Percentiles rank a stretch among this genome's conserved stretches.
Conservation (phyloP, 2,888 invertebrate species). For the Cephus sareptanus region DNA sequence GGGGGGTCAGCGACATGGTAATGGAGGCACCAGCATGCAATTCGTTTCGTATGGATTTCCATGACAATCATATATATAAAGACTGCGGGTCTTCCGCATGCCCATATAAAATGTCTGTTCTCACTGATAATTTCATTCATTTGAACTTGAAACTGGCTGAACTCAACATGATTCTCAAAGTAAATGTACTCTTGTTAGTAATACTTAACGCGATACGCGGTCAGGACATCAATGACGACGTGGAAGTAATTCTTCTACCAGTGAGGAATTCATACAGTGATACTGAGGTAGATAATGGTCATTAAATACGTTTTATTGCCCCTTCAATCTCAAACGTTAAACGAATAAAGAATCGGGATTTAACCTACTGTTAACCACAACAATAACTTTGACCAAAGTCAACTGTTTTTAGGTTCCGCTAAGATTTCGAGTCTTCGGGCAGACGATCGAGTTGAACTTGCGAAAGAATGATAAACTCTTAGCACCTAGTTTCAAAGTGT, state of each 20-base stretch:
- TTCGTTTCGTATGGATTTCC: slow-evolving; percentile 24
- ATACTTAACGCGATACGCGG: slow-evolving; percentile 11
- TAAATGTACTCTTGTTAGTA: slow-evolving; percentile 28
- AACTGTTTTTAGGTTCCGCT: slow-evolving; percentile 47
- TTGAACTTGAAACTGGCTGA: slow-evolving; percentile 35
- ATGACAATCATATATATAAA: slow-evolving; percentile 30
- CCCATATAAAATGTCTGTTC: slow-evolving; percentile 36
- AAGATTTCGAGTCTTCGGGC: slow-evolving; percentile 53
- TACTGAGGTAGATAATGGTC: slow-evolving; percentile 26
- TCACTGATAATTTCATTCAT: slow-evolving; percentile 22
- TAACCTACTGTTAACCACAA: background rate
- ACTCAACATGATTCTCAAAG: slow-evolving; percentile 33
- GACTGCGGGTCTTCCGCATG: slow-evolving; percentile 34
- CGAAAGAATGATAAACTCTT: slow-evolving; percentile 73
- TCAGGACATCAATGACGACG: slow-evolving; percentile 25
- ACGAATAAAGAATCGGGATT: background rate
- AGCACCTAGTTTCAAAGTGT: slow-evolving; percentile 73
- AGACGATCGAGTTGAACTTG: slow-evolving; percentile 71
- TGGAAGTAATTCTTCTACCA: slow-evolving; percentile 45
- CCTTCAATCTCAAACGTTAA: slow-evolving; percentile 1
- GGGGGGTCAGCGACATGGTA: slow-evolving; percentile 18
- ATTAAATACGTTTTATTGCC: slow-evolving; percentile 16
- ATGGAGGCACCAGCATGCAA: slow-evolving; percentile 55
- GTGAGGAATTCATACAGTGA: slow-evolving; percentile 32
- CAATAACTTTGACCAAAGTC: slow-evolving; percentile 9